Evolutionary conservation across 2,113 vertebrate genomes (phyloP).

Genomic region (Pundamilia nyererei): DNA sequence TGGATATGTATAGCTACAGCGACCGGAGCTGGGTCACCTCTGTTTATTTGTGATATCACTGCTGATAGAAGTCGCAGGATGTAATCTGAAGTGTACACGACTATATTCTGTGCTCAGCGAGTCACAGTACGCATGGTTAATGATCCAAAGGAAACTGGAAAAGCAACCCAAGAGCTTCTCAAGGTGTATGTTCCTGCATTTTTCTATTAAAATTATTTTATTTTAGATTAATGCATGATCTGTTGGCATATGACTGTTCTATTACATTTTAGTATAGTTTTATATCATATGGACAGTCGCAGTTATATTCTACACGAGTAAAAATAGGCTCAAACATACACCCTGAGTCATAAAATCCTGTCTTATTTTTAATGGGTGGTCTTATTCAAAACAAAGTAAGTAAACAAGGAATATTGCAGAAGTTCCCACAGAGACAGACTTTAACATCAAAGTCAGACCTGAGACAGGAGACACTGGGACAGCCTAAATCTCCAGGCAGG

Average conservation of each 20-base stretch:
- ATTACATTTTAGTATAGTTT: neutral
- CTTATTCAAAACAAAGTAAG: neutral
- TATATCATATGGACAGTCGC: neutral
- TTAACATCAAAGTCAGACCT: neutral
- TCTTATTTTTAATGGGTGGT: neutral
- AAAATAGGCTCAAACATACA: neutral
- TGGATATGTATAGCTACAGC: neutral
- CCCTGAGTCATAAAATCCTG: neutral
- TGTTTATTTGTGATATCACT: neutral
- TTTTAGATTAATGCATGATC: neutral
- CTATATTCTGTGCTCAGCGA: neutral
- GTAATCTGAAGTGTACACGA: neutral
- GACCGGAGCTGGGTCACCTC: neutral
- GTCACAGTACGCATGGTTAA: neutral
- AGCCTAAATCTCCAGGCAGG: neutral
- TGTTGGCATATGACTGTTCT: neutral
- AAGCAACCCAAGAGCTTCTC: neutral
- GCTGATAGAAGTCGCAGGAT: neutral
- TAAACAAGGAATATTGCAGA: neutral
- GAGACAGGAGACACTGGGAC: neutral
- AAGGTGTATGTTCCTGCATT: neutral
- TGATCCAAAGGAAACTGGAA: neutral
- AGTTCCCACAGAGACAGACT: neutral
- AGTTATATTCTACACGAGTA: neutral
- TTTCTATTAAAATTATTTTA: neutral